phyloP scores from a whole-genome alignment of 2,797 vertebrate species.

The Xenops minutus region DNA sequence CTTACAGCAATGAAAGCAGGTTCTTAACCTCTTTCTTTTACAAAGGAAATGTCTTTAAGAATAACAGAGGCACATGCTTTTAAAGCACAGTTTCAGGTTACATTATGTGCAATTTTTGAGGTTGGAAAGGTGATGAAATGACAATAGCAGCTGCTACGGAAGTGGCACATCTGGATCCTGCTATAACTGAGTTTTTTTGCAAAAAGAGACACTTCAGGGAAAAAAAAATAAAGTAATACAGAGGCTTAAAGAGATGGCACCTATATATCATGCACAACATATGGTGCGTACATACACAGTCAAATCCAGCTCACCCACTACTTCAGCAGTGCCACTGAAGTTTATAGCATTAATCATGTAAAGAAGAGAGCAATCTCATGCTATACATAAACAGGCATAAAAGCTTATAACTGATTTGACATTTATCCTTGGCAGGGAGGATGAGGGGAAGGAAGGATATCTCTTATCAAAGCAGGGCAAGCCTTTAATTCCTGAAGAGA shows the following conservation, averaged over 20 bases:
- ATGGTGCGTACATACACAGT: neutral
- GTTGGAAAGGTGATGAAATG: neutral
- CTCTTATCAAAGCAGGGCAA: neutral
- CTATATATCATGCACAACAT: neutral
- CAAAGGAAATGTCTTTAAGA: neutral
- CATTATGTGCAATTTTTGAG: neutral
- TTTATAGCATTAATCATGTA: neutral
- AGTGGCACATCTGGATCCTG: neutral
- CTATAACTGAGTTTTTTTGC: neutral
- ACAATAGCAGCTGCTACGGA: neutral
- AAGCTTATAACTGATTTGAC: neutral
- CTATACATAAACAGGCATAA: neutral
- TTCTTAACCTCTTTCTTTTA: neutral
- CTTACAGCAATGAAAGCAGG: neutral
- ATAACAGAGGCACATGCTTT: neutral
- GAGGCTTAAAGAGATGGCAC: neutral
- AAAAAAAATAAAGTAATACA: neutral
- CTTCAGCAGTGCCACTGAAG: neutral
- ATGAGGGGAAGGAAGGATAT: neutral
- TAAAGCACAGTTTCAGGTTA: neutral
- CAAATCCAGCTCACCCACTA: neutral
- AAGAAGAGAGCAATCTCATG: neutral
- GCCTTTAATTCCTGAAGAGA: neutral
- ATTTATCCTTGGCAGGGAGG: neutral
- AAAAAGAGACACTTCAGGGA: neutral